Conservation (phyloP, 2,113 vertebrate species). For the Leiothrix lutea region DNA sequence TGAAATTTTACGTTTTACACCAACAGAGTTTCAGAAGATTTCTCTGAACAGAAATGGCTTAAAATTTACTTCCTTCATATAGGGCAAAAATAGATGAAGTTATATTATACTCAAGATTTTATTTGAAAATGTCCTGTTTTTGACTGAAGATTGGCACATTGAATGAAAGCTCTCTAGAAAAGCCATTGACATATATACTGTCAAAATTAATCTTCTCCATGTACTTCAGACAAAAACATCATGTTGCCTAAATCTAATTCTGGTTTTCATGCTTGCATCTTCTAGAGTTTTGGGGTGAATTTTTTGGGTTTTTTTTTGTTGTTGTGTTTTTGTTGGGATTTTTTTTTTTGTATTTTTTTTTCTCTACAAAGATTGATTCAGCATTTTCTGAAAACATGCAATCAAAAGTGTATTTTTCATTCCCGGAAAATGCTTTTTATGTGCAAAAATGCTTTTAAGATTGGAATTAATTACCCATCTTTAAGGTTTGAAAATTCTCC, state of each 20-base stretch:
- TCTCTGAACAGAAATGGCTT: neutral
- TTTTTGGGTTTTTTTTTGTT: too few relatives aligned
- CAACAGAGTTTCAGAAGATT: neutral
- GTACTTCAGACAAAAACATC: neutral
- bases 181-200: neutral
- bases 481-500: neutral
- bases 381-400: neutral
- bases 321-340: too few relatives aligned
- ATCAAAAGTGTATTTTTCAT: neutral
- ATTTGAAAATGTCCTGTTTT: neutral
- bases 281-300: neutral
- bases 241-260: neutral
- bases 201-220: neutral
- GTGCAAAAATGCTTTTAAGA: neutral
- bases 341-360: neutral
- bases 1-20: neutral
- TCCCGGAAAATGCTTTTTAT: neutral
- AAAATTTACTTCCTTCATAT: neutral
- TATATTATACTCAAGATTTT: neutral
- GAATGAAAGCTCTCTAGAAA: neutral
- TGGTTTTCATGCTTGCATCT: neutral
- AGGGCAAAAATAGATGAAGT: neutral
- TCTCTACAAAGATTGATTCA: neutral
- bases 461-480: neutral
- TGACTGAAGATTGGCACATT: neutral